Evolutionary conservation across 2,888 invertebrate genomes (phyloP).

Genomic region (Diadromus collaris): DNA sequence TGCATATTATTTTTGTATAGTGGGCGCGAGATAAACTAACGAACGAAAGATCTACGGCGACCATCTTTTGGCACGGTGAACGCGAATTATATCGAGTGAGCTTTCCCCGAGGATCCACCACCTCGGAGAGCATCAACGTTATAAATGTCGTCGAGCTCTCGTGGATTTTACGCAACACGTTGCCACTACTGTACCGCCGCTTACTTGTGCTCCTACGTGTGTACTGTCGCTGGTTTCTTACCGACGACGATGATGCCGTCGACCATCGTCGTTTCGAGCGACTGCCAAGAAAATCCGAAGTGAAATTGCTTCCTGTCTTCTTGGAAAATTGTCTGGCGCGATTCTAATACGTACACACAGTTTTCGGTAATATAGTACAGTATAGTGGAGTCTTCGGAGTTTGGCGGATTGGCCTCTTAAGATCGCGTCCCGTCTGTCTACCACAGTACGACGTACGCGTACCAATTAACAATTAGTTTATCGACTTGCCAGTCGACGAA

Average conservation of each 20-base stretch:
- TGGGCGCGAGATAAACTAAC: background rate
- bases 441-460: background rate
- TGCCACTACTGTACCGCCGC: slow-evolving; percentile 38
- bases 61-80: slow-evolving; percentile 60
- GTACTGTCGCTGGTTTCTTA: slow-evolving; percentile 7
- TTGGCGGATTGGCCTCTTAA: background rate
- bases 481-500: background rate
- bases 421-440: background rate
- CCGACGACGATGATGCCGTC: slow-evolving; percentile 43
- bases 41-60: slow-evolving; percentile 40
- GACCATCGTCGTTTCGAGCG: slow-evolving; percentile 58
- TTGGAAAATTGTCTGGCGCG: slow-evolving; percentile 72
- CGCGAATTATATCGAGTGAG: slow-evolving; percentile 43
- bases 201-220: slow-evolving; percentile 37
- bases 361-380: slow-evolving; percentile 27
- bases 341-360: slow-evolving; percentile 49
- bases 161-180: slow-evolving; percentile 65
- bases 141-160: slow-evolving; percentile 46
- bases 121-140: slow-evolving; percentile 44
- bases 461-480: background rate
- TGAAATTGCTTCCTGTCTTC: slow-evolving; percentile 70
- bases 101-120: slow-evolving; percentile 47
- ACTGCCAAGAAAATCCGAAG: slow-evolving; percentile 72
- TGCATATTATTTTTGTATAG: slow-evolving; percentile 28
- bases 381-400: background rate